phyloP scores from a whole-genome alignment of 2,888 invertebrate genomes.

The Drosophila rubida region DNA sequence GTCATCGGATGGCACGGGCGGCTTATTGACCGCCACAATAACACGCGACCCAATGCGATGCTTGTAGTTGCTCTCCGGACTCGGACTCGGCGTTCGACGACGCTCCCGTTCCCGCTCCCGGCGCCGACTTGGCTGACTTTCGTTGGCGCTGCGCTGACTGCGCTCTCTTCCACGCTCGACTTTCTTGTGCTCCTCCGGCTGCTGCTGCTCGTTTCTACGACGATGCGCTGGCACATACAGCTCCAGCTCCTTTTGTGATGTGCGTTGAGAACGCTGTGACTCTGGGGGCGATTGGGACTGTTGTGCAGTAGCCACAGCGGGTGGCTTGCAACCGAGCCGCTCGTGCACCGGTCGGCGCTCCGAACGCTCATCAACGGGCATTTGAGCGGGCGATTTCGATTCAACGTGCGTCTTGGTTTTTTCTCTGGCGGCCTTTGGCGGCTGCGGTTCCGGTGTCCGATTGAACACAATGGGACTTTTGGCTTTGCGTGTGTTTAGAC shows the following conservation, averaged over 20 bases:
- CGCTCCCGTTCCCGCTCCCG: constrained; percentile 48
- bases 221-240: constrained; percentile 83
- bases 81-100: constrained; percentile 31
- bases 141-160: constrained; percentile 39
- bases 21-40: constrained; percentile 83
- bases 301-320: not conserved
- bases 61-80: constrained; percentile 51
- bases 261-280: constrained; percentile 63
- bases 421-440: constrained; percentile 38
- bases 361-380: constrained; percentile 45
- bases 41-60: constrained; percentile 84
- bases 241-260: constrained; percentile 83
- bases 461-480: constrained; percentile 83
- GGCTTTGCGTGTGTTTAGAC: constrained; percentile 43
- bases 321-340: constrained; percentile 85
- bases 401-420: constrained; percentile 43
- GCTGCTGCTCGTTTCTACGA: constrained; percentile 74
- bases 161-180: constrained; percentile 55
- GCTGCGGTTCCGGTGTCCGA: constrained; percentile 22
- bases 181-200: constrained; percentile 48
- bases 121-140: constrained; percentile 29
- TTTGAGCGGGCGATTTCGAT: not conserved
- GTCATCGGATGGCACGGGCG: constrained; percentile 77
- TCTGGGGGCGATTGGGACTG: constrained; percentile 35
- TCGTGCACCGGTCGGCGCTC: constrained; percentile 85